Evolutionary conservation across 2,113 vertebrate species (phyloP).

Genomic region (Tylochromis polylepis): DNA sequence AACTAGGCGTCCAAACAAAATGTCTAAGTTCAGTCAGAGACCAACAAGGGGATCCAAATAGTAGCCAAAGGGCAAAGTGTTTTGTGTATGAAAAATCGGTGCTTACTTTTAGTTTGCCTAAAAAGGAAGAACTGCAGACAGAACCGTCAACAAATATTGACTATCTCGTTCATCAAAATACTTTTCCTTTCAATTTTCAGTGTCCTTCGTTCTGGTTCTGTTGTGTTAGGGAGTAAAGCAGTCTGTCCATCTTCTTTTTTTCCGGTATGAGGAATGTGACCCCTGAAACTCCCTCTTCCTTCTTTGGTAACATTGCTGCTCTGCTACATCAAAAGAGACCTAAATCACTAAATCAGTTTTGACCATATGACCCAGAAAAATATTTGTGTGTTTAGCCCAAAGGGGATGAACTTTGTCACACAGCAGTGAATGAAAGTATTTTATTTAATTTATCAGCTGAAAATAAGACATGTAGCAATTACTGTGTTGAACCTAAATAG

Average conservation of each 20-base stretch:
- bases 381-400: constrained; percentile 36
- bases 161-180: background rate
- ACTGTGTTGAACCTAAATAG: background rate
- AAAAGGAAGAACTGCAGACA: background rate
- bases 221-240: background rate
- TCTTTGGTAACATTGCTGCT: constrained; percentile 56
- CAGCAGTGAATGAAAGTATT: background rate
- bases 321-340: constrained; percentile 21
- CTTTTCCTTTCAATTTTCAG: background rate
- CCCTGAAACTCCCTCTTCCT: constrained; percentile 39
- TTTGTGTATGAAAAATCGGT: background rate
- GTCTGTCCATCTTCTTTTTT: background rate
- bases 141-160: background rate
- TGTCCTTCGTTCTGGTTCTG: background rate
- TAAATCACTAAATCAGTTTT: constrained; percentile 49
- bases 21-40: background rate
- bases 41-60: background rate
- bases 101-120: background rate
- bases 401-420: constrained; percentile 7
- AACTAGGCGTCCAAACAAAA: background rate
- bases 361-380: constrained; percentile 47
- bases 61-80: background rate
- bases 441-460: background rate
- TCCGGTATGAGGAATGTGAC: constrained; percentile 37
- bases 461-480: background rate